A percentile compares a stretch with the other conserved stretches of the same genome.
Evolutionary conservation across 2,888 invertebrate species (phyloP).

Genomic region (Patella caerulea): DNA sequence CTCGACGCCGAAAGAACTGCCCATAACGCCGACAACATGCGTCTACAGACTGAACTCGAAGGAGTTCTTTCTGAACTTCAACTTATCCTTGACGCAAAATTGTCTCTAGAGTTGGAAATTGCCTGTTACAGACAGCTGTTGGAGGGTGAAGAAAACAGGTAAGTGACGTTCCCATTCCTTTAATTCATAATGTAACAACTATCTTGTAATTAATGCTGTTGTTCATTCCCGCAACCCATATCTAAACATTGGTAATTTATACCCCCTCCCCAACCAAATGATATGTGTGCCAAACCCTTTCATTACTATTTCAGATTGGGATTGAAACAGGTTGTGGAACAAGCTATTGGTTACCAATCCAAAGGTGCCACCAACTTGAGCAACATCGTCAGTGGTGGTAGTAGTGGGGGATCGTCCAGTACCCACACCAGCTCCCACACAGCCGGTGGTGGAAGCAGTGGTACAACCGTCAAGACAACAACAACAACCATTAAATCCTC

Average conservation of each 20-base stretch:
- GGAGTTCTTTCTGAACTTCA: slow-evolving; percentile 43
- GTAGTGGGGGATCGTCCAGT: not conserved
- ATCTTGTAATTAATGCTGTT: too few relatives aligned
- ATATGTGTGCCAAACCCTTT: too few relatives aligned
- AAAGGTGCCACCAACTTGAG: slow-evolving; percentile 39
- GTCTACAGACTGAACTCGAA: slow-evolving; percentile 39
- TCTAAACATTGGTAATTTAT: too few relatives aligned
- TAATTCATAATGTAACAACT: too few relatives aligned
- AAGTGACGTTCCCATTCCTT: slow-evolving; percentile 16
- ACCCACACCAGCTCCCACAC: not conserved
- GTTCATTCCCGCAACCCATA: too few relatives aligned
- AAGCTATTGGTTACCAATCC: slow-evolving; percentile 40
- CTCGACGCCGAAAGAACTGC: slow-evolving; percentile 39
- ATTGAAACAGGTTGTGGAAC: slow-evolving; percentile 41
- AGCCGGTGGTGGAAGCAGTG: not conserved
- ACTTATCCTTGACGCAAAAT: slow-evolving; percentile 72
- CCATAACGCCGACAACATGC: slow-evolving; percentile 34
- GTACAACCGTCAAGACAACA: not conserved
- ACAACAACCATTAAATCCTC: not conserved
- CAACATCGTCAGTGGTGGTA: slow-evolving; percentile 33
- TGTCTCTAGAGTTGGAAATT: slow-evolving; percentile 74
- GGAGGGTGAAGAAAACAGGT: slow-evolving; percentile 74
- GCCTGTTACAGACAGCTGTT: slow-evolving; percentile 74
- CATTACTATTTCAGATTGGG: slow-evolving; percentile 30
- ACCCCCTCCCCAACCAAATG: too few relatives aligned